Base-by-base conservation (phyloP, 2,888 invertebrate species). In the Pasiphila rectangulata region DNA sequence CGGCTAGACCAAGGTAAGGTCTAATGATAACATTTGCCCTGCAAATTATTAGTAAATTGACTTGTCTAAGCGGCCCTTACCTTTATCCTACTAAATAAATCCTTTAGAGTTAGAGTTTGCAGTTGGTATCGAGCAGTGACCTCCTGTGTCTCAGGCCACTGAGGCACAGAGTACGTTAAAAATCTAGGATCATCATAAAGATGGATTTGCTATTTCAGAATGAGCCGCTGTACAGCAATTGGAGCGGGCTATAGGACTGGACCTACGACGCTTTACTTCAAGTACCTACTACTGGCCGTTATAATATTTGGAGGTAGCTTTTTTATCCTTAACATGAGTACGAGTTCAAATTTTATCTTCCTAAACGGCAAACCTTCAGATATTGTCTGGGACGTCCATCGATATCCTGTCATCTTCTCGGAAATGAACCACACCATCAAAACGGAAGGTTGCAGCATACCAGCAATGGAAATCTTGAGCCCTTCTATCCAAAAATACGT, bases 381-480 rank as follows among this genome's bases (percentile, higher is more conserved):
- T 27, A 9, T 37, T 30, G 15, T 30, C 15, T 16, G 16, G 30
- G 30, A 15, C 30, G 9, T 6, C n/a, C 21, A 20, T 35, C 44
- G 19, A 4, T 41, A 47, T 7, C 12, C 19, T 9, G n/a, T 5
- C 25, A 19, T 42, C 32, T 34, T 58, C 51, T 32, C 57, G 54
- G 41, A 50, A 17, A 19, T 46, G 15, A 36, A 53, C 32, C 89
- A 80, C 56, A 70, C 89, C 6, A 87, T 92, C 30, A 78, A 84
- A 56, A 92, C 91, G 1, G 69, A 82, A 51, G 93, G 93, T 6
- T 93, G 93, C 63, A 84, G 83, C 15, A 92, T 93, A 59, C 92
- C 92, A 1, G 83, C 84, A 3, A 78, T 93, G 68, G 82, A 90
- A 45, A 88, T 91, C 0, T 85, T 90, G 42, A 91, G 92, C 64